Conservation (phyloP, 2,888 invertebrate species). For the Andrena bicolor region DNA sequence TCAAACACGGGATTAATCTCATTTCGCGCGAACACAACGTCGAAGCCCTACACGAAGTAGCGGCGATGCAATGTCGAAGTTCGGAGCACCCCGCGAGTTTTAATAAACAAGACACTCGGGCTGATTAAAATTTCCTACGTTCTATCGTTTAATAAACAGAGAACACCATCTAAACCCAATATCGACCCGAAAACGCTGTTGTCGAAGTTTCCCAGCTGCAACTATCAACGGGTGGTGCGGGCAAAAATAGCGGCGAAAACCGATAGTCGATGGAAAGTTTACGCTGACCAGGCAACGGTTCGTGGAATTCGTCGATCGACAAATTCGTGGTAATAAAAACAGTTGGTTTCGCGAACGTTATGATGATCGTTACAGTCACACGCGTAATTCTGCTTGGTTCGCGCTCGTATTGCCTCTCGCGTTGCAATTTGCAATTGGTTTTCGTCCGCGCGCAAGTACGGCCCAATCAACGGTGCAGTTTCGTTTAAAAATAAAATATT, state of each 20-base stretch:
- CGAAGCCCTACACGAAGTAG: background rate
- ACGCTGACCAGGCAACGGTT: constrained; percentile 27
- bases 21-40: constrained; percentile 2
- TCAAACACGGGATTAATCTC: constrained; percentile 4
- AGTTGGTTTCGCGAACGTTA: constrained; percentile 27
- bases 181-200: constrained; percentile 32
- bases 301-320: constrained; percentile 42
- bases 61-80: background rate
- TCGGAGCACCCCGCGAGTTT: constrained; percentile 2
- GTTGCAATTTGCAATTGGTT: constrained; percentile 19
- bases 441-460: constrained; percentile 2
- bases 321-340: constrained; percentile 25
- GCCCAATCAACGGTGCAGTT: constrained; percentile 18
- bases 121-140: constrained; percentile 27
- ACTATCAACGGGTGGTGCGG: constrained; percentile 20
- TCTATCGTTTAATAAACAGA: constrained; percentile 36
- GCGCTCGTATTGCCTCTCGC: background rate
- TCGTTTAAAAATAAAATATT: background rate
- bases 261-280: constrained; percentile 45
- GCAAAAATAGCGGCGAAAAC: constrained; percentile 24
- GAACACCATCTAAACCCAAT: constrained; percentile 11
- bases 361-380: constrained; percentile 31
- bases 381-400: constrained; percentile 6
- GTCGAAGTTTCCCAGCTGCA: constrained; percentile 28
- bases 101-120: constrained; percentile 13